Base-by-base conservation (phyloP, 1,140 invertebrate species). In the Branchinecta lynchi region DNA sequence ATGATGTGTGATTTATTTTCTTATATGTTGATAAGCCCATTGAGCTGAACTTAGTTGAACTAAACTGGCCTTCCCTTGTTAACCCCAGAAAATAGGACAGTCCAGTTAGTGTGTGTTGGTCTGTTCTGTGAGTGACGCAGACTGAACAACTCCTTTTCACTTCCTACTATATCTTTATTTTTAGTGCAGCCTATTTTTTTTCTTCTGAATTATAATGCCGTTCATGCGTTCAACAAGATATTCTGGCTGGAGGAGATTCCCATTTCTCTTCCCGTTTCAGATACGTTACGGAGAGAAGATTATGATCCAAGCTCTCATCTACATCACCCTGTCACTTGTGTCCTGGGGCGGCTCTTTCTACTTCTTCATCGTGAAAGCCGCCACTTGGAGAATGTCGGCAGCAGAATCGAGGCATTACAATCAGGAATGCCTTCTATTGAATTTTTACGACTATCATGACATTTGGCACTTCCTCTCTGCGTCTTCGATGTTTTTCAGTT, bases 391-490 rank as follows among this genome's bases (percentile, higher is more conserved):
- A 74, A 72, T 85, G 73, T 88, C 87, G 2, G 89, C 92, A 10
- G 89, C 92, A 0, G 80, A 86, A 75, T 93, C 90, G 0, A 82
- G 90, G 45, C 80, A 83, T 43, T 84, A 83, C 73, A 96, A 95
- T 78, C 82, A 83, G 51, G 81, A 82, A 32, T 96, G 92, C 76
- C 79, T 85, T 7, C 75, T 92, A 7, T 79, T 93, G 3, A 79
- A 85, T 67, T 92, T 93, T 75, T 93, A 89, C 76, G 92, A 96
- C 78, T 84, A 82, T 45, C 92, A 95, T 78, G 92, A 95, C 75
- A 83, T 91, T 32, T 95, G 92, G 92, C 92, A 95, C 78, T 86
- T 92, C 73, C 79, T 92, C 0, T 93, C 91, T 17, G 88, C 91
- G 7, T 82, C 86, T 44, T 88, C 87, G 65, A 85, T 94, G 82